These are phyloP conservation scores for Xerus rutilus DNA, from an alignment of 2,797 vertebrate species.

Conservation along the genomic window DNA sequence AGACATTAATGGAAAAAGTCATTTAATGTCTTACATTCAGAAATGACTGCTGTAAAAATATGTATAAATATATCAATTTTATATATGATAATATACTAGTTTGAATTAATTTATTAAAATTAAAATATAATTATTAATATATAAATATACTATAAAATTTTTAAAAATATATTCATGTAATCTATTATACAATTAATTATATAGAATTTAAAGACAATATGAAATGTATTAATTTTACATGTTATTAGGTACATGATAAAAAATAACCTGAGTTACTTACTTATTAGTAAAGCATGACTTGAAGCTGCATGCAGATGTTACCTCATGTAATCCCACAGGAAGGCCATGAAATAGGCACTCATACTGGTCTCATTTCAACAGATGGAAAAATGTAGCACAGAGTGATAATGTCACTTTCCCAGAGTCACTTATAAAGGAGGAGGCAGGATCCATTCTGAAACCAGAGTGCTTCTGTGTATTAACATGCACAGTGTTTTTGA, in stretches of 20 bases:
- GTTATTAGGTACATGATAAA: no score
- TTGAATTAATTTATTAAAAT: no score
- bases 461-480: neutral
- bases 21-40: neutral
- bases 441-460: neutral
- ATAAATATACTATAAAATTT: no score
- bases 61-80: no score
- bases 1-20: neutral
- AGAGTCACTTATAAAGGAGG: neutral
- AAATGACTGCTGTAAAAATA: slow-evolving; percentile 43
- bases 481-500: neutral
- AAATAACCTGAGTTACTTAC: neutral
- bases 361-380: neutral
- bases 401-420: neutral
- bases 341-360: no score
- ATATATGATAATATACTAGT: no score
- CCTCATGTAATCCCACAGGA: neutral
- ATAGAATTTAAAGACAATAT: no score
- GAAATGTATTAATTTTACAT: no score
- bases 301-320: no score
- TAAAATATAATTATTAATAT: no score
- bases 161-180: no score
- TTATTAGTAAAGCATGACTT: neutral
- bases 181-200: no score
- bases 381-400: neutral